phyloP scores from a whole-genome alignment of 2,888 invertebrate genomes.

The Lochmaea capreae region DNA sequence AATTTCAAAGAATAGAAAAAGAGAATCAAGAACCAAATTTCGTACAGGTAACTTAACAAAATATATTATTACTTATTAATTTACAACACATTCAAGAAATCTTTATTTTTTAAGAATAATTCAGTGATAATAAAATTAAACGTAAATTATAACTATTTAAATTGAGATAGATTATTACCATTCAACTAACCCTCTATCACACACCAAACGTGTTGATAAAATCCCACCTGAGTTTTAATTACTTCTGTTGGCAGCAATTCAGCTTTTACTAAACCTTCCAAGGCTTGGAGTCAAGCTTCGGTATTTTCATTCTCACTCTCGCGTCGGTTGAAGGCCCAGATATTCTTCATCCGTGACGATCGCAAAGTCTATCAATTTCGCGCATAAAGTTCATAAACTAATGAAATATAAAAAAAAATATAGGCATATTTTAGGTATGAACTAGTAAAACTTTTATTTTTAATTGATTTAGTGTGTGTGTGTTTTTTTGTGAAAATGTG shows the following conservation, averaged over 20 bases:
- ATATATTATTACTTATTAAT: not conserved
- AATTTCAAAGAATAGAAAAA: not conserved
- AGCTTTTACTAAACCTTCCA: not conserved
- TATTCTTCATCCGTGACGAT: not conserved
- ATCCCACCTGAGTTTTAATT: not conserved
- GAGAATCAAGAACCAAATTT: not conserved
- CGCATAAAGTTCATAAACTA: not conserved
- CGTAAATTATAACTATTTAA: not conserved
- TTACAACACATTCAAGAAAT: no score
- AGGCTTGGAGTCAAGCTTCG: not conserved
- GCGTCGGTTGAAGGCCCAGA: not conserved
- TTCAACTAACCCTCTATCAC: not conserved
- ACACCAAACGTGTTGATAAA: not conserved
- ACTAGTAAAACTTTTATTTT: not conserved
- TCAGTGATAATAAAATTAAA: not conserved
- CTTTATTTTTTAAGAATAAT: not conserved
- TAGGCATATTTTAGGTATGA: not conserved
- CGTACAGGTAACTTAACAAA: not conserved
- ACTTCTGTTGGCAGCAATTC: not conserved
- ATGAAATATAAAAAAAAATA: not conserved
- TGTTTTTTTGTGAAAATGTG: conserved; percentile 1
- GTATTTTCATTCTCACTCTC: conserved; percentile 1
- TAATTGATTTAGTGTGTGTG: not conserved
- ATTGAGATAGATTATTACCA: not conserved
- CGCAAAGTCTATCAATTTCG: not conserved